phyloP scores from a whole-genome alignment of 2,113 vertebrate genomes.

The Apus apus region DNA sequence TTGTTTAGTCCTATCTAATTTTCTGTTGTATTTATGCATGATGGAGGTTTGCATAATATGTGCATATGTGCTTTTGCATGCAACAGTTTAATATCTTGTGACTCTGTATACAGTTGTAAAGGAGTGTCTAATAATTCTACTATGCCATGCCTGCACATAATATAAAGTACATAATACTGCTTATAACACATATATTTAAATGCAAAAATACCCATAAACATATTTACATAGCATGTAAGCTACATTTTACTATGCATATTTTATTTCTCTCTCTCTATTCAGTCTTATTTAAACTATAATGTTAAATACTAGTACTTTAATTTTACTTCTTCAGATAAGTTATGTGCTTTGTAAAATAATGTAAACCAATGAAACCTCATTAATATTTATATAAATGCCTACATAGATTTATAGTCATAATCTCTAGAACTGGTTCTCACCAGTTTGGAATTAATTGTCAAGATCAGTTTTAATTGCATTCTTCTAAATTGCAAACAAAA shows the following conservation, averaged over 20 bases:
- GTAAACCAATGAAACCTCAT: conserved; percentile 82
- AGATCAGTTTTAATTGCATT: conserved; percentile 85
- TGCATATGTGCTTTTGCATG: not conserved
- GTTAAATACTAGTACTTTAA: conserved; percentile 80
- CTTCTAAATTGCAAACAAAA: conserved; percentile 76
- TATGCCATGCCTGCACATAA: not conserved
- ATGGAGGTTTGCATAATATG: not conserved
- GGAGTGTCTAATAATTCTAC: not conserved
- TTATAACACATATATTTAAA: not conserved
- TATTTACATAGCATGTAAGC: not conserved
- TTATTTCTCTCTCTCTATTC: conserved; percentile 54
- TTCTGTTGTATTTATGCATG: not conserved
- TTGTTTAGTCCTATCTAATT: conserved; percentile 22
- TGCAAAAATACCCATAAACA: not conserved
- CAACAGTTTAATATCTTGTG: not conserved
- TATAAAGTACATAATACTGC: not conserved
- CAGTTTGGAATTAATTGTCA: conserved; percentile 85
- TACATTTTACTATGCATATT: conserved; percentile 25
- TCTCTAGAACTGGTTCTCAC: conserved; percentile 83
- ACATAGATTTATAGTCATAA: conserved; percentile 81
- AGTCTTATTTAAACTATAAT: conserved; percentile 74
- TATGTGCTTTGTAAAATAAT: conserved; percentile 73
- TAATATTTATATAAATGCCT: conserved; percentile 84
- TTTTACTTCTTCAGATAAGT: conserved; percentile 81
- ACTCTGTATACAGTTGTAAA: not conserved